These are phyloP conservation scores for Drosophila putrida DNA, from an alignment of 2,888 invertebrate species.

Conservation along the genomic window DNA sequence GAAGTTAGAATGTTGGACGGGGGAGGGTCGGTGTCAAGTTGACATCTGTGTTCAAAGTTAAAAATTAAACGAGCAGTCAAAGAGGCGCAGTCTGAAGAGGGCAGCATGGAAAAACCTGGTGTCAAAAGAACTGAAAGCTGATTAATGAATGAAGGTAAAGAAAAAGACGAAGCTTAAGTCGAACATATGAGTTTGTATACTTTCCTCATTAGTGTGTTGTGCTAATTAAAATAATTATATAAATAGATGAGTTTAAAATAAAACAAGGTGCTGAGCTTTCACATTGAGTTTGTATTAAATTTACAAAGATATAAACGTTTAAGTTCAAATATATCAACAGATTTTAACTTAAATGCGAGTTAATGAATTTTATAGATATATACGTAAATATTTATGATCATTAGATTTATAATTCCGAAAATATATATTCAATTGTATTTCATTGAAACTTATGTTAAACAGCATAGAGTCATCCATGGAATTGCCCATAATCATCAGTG, in stretches of 20 bases:
- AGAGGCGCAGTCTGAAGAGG: slow-evolving; percentile 14
- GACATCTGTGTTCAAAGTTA: slow-evolving; percentile 80
- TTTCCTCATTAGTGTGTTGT: slow-evolving; percentile 9
- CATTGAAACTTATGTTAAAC: too few relatives aligned
- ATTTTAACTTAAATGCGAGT: too few relatives aligned
- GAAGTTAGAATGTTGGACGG: slow-evolving; percentile 27
- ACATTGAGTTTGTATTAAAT: background rate
- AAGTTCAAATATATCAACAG: too few relatives aligned
- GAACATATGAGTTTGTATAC: slow-evolving; percentile 30
- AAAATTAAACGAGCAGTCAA: slow-evolving; percentile 67
- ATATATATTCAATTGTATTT: too few relatives aligned
- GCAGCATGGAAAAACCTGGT: slow-evolving; percentile 45
- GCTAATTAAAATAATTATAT: slow-evolving; percentile 69
- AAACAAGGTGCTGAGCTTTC: background rate
- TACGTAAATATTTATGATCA: too few relatives aligned
- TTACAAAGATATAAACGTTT: background rate
- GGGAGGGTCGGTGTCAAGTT: slow-evolving; percentile 45
- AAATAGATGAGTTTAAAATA: slow-evolving; percentile 58
- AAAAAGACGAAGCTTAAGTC: slow-evolving; percentile 21
- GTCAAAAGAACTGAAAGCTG: slow-evolving; percentile 73
- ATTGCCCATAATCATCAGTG: background rate
- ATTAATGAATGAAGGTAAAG: slow-evolving; percentile 62
- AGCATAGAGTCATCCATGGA: too few relatives aligned
- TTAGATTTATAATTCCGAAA: too few relatives aligned
- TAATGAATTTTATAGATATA: too few relatives aligned